Evolutionary conservation across 1,140 invertebrate species (phyloP).

Genomic region (Apis dorsata): DNA sequence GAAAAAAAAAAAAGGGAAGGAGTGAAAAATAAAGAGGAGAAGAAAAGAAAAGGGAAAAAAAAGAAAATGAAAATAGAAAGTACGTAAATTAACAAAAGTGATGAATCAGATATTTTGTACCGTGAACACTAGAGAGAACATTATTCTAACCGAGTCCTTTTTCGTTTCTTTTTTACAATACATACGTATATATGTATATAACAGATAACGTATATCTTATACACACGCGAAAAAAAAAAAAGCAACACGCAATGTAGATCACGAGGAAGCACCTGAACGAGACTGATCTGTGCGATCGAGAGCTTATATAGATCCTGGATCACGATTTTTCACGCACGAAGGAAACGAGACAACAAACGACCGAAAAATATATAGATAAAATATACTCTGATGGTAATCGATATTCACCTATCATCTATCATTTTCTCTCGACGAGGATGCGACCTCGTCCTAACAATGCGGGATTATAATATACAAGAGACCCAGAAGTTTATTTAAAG

Average conservation of each 20-base stretch:
- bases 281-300: neutral
- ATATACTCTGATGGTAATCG: neutral
- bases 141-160: conserved; percentile 57
- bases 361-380: neutral
- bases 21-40: neutral
- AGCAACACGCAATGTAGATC: neutral
- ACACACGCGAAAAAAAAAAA: neutral
- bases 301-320: conserved; percentile 4
- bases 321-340: neutral
- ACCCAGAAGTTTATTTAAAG: too few relatives aligned
- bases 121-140: conserved; percentile 54
- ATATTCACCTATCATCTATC: too few relatives aligned
- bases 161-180: conserved; percentile 47
- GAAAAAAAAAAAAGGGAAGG: neutral
- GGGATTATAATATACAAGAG: too few relatives aligned
- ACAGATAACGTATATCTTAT: conserved; percentile 5
- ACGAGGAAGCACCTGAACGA: conserved; percentile 3
- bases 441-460: too few relatives aligned
- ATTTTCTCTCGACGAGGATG: too few relatives aligned
- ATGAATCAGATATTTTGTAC: conserved; percentile 75
- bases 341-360: neutral
- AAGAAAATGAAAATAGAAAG: conserved; percentile 23
- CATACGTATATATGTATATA: conserved; percentile 32
- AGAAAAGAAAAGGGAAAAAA: neutral
- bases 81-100: conserved; percentile 38